A percentile compares a stretch with the other conserved stretches of the same genome.
Conservation (phyloP, 2,797 vertebrate species). For the Enteromius fasciolatus region DNA sequence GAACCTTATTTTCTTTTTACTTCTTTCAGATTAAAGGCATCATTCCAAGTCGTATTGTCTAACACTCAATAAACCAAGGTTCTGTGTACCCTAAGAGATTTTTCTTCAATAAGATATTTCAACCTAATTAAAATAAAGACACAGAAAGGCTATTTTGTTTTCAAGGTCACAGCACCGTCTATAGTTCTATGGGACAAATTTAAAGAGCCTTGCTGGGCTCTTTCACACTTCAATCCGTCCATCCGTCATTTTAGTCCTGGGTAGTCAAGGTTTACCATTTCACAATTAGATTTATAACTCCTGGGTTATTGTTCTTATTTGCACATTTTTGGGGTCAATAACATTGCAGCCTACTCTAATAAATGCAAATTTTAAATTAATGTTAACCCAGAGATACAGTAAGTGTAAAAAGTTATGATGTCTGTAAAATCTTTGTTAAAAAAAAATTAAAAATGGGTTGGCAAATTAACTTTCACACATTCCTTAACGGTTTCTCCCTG, state of each 20-base stretch:
- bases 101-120: constrained; percentile 69
- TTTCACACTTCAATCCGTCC: constrained; percentile 8
- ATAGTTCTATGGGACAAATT: not conserved
- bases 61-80: constrained; percentile 70
- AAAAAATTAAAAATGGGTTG: too few relatives aligned
- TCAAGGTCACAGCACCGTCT: constrained; percentile 66
- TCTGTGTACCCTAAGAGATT: constrained; percentile 64
- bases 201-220: not conserved
- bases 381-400: not conserved
- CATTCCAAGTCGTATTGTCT: constrained; percentile 63
- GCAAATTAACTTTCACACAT: constrained; percentile 14
- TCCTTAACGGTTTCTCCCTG: constrained; percentile 1
- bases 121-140: constrained; percentile 70
- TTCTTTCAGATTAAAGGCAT: constrained; percentile 61
- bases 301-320: not conserved
- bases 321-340: not conserved
- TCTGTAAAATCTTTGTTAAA: too few relatives aligned
- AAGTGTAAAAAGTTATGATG: not conserved
- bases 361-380: not conserved
- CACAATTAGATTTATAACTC: not conserved
- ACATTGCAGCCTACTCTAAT: not conserved
- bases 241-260: not conserved
- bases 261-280: not conserved
- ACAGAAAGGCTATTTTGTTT: constrained; percentile 70
- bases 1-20: constrained; percentile 53